A percentile compares a stretch with the other conserved stretches of the same genome.
These are phyloP conservation scores for Seriola rivoliana DNA, from an alignment of 2,113 vertebrate genomes.

Conservation along the genomic window DNA sequence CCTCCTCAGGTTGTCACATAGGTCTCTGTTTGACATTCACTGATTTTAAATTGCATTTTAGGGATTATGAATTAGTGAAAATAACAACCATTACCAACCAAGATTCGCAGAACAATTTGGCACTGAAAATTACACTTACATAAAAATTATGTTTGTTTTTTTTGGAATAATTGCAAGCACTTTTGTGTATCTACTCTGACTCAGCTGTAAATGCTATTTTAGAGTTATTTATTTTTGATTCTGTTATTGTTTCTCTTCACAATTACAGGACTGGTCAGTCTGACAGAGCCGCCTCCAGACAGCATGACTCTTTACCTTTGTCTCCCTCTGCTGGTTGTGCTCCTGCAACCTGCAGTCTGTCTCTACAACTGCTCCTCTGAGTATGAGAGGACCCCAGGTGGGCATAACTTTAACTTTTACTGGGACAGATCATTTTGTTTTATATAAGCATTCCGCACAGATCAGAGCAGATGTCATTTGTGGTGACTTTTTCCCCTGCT, in stretches of 20 bases:
- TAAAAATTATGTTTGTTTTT: neutral
- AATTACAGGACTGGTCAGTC: neutral
- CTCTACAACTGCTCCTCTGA: slow-evolving; percentile 78
- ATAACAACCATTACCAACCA: neutral
- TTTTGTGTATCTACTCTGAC: neutral
- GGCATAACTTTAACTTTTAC: neutral
- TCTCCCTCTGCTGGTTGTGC: slow-evolving; percentile 72
- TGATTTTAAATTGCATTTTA: neutral
- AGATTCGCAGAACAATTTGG: neutral
- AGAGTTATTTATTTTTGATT: neutral
- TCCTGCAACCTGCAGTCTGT: slow-evolving; percentile 65
- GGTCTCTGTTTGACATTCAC: neutral
- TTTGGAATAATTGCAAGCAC: neutral
- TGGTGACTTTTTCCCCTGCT: too few species aligned
- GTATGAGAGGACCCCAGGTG: slow-evolving; percentile 81
- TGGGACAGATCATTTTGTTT: neutral
- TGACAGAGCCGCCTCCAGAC: neutral
- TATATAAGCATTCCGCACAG: neutral
- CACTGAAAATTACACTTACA: too few species aligned
- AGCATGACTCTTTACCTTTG: slow-evolving; percentile 64
- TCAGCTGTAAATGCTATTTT: neutral
- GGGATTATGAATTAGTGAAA: neutral
- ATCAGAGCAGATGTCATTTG: neutral
- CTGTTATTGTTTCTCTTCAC: neutral
- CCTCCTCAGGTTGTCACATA: neutral